Conservation (phyloP, 2,113 vertebrate species). For the Phalacrocorax carbo region DNA sequence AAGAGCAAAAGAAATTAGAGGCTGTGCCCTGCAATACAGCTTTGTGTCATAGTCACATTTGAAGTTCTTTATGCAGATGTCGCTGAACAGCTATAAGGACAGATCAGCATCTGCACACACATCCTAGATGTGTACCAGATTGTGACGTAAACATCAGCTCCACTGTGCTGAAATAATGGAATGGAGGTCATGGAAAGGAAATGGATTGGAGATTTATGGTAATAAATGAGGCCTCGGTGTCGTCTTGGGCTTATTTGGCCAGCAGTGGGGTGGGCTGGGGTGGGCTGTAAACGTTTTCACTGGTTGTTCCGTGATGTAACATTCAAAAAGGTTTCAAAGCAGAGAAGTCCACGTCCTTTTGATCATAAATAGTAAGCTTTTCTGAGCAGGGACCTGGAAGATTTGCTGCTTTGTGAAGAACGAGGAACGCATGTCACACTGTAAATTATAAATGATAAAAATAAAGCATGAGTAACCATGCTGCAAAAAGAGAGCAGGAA, state of each 20-base stretch:
- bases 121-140: not conserved
- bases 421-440: not conserved
- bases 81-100: not conserved
- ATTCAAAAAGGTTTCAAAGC: not conserved
- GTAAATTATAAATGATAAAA: constrained; percentile 54
- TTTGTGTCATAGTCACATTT: not conserved
- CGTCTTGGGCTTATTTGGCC: not conserved
- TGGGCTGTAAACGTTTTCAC: not conserved
- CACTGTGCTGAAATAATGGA: not conserved
- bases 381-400: not conserved
- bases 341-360: not conserved
- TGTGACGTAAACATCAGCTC: not conserved
- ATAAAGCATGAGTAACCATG: constrained; percentile 14
- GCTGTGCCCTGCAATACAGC: not conserved
- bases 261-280: not conserved
- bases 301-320: not conserved
- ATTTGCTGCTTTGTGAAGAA: not conserved
- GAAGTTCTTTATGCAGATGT: not conserved
- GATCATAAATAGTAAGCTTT: not conserved
- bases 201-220: not conserved
- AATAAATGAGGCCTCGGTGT: not conserved
- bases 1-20: not conserved
- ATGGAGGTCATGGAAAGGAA: not conserved
- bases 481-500: not conserved
- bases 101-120: not conserved